Evolutionary conservation across 2,113 vertebrate species (phyloP), one percentile per base, ranked within the genome.

Genomic region (Dendrocopos noguchii): DNA sequence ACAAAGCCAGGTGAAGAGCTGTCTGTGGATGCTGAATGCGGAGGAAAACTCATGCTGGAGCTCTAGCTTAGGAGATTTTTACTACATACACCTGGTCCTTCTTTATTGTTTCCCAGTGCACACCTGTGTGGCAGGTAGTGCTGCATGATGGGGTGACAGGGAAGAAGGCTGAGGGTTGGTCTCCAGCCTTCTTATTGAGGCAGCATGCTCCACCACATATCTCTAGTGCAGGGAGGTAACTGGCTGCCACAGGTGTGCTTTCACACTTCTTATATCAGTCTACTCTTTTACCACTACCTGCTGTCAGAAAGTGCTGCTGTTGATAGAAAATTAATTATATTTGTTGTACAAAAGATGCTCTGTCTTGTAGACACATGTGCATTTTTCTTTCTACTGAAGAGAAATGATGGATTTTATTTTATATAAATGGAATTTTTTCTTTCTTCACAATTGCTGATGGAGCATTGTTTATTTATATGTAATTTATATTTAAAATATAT

Each of bases 71-170:
- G 44, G 31, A 39, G 39, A 33, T 50, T 53, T 91, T 81, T 47
- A 3, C 31, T 44, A 5, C 15, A 27, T 11, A 39, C 7, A 25
- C 12, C 13, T 71, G 36, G 20, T 28, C 7, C 55, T 93, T 21
- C 21, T 19, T 17, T 57, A 25, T 6, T 20, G 33, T 12, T 47
- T 84, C 39, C 36, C 72, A 52, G 16, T 0, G 0, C 11, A 15
- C 7, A 8, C 42, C 22, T 31, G 8, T 2, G 0, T 29, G 15
- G 20, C 0, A 2, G 13, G 25, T 12, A 64, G 15, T 8, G 5
- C 39, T 87, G 34, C 7, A 56, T 31, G 10, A 6, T 31, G n/a
- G 29, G 19, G 4, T 47, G n/a, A 21, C 24, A 39, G 15, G 20
- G 39, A 52, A 16, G 2, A 11, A 28, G 8, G 21, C 7, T 79